Percentiles rank a stretch among this genome's conserved stretches.
phyloP scores from a whole-genome alignment of 92 coral and sea anemone species.

The Phymanthus crucifer region DNA sequence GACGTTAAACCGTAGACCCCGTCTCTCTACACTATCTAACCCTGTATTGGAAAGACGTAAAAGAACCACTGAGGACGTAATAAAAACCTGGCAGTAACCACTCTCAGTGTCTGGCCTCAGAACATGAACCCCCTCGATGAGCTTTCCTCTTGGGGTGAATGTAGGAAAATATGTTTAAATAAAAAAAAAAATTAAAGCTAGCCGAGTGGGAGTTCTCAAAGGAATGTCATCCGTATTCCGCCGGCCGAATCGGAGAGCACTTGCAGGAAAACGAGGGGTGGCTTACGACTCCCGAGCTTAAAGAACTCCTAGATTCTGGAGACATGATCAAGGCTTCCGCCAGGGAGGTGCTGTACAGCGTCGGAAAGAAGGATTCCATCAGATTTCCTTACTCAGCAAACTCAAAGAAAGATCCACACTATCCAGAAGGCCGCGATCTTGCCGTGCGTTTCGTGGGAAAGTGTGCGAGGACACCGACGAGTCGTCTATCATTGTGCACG shows the following conservation, averaged over 20 bases:
- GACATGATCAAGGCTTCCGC: constrained; percentile 14
- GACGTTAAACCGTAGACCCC: no score
- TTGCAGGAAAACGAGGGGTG: constrained; percentile 29
- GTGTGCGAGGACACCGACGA: no score
- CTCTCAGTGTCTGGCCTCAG: no score
- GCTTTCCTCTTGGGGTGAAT: no score
- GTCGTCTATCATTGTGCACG: constrained; percentile 27
- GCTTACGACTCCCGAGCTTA: constrained; percentile 44
- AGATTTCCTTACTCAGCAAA: not conserved
- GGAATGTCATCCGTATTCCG: constrained; percentile 21
- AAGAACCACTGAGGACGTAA: no score
- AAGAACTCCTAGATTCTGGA: constrained; percentile 24
- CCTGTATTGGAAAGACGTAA: no score
- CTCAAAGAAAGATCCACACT: constrained; percentile 19
- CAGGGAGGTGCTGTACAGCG: constrained; percentile 32
- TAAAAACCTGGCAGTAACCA: no score
- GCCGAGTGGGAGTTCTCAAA: constrained; percentile 40
- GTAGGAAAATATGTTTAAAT: no score
- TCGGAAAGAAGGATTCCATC: constrained; percentile 10
- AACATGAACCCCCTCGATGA: no score
- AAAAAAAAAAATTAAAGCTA: no score
- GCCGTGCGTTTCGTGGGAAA: constrained; percentile 47
- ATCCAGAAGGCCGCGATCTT: constrained; percentile 31
- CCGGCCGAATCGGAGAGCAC: constrained; percentile 36
- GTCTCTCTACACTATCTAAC: no score